Conservation (phyloP, 2,888 invertebrate species). For the Mycogona germanica region DNA sequence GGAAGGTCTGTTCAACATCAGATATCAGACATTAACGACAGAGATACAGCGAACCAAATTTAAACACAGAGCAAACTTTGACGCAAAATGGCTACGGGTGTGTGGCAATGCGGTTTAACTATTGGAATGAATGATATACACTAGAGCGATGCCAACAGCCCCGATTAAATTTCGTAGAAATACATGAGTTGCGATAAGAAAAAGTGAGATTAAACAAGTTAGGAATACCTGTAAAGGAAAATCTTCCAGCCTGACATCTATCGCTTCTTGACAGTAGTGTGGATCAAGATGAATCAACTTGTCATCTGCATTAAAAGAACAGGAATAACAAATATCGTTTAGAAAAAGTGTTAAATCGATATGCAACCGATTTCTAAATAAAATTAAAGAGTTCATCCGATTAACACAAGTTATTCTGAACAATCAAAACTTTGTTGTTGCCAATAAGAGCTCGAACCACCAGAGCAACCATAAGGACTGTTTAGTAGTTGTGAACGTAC, state of each 20-base stretch:
- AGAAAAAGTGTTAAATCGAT: too few relatives aligned
- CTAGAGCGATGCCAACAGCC: too few relatives aligned
- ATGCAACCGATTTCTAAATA: too few relatives aligned
- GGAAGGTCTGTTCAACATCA: constrained; percentile 71
- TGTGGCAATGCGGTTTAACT: too few relatives aligned
- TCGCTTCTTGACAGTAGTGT: constrained; percentile 84
- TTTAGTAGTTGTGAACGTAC: constrained; percentile 34
- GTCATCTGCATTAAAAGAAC: constrained; percentile 47
- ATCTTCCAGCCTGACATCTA: constrained; percentile 65
- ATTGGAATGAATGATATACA: too few relatives aligned
- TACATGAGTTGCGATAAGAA: background rate
- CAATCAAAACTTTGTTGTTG: too few relatives aligned
- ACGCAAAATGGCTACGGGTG: constrained; percentile 1
- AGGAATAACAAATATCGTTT: too few relatives aligned
- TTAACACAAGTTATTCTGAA: too few relatives aligned
- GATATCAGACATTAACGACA: constrained; percentile 31
- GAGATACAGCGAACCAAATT: too few relatives aligned
- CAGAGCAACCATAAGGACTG: background rate
- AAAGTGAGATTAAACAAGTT: constrained; percentile 2
- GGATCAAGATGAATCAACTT: constrained; percentile 86
- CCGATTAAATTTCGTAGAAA: background rate
- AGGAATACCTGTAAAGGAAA: constrained; percentile 43
- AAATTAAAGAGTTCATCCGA: too few relatives aligned
- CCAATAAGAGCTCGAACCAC: background rate
- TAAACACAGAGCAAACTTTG: too few relatives aligned